Evolutionary conservation across 1,140 invertebrate genomes (phyloP).

Genomic region (Agrilus planipennis): DNA sequence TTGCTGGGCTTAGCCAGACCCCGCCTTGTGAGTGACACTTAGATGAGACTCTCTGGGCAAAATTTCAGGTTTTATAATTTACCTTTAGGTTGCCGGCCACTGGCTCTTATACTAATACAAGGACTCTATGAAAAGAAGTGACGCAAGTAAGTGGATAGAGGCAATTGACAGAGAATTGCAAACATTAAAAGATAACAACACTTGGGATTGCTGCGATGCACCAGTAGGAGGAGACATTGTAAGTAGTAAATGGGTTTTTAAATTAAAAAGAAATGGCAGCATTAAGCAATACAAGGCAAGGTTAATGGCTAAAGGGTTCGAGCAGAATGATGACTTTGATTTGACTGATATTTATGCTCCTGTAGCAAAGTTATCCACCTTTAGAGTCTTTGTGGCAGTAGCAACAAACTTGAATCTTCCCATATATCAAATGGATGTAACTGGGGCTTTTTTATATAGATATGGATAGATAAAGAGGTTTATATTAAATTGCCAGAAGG

Average conservation of each 20-base stretch:
- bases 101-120: too few species aligned
- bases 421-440: slow-evolving; percentile 30
- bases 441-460: background rate
- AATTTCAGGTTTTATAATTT: too few species aligned
- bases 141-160: slow-evolving; percentile 10
- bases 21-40: too few species aligned
- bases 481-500: too few species aligned
- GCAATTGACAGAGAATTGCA: slow-evolving; percentile 11
- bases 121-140: too few species aligned
- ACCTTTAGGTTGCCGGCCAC: too few species aligned
- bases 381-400: slow-evolving; percentile 25
- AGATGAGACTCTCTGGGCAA: too few species aligned
- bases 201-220: slow-evolving; percentile 4
- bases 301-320: slow-evolving; percentile 32
- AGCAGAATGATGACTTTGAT: slow-evolving; percentile 25
- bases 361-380: slow-evolving; percentile 23
- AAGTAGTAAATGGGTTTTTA: slow-evolving; percentile 9
- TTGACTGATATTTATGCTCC: slow-evolving; percentile 32
- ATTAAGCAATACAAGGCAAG: slow-evolving; percentile 12
- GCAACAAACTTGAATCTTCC: too few species aligned
- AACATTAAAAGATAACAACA: slow-evolving; percentile 9
- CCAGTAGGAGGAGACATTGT: slow-evolving; percentile 13
- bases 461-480: background rate
- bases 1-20: too few species aligned
- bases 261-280: slow-evolving; percentile 10